Percentiles rank a stretch among this genome's conserved stretches.
These are phyloP conservation scores for Clivina fossor DNA, from an alignment of 2,888 invertebrate species.

Conservation along the genomic window DNA sequence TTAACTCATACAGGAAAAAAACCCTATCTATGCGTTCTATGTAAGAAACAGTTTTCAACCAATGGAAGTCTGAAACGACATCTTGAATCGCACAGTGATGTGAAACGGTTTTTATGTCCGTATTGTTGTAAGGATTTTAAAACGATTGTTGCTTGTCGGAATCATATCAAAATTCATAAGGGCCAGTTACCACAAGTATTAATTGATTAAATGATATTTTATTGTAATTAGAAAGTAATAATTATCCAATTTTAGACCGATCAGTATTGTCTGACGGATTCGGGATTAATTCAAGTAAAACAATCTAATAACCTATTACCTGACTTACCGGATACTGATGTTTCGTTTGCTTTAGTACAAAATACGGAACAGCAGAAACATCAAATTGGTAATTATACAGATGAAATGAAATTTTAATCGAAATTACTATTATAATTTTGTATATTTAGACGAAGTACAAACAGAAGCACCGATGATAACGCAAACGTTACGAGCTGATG, in stretches of 20 bases:
- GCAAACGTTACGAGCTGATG: constrained; percentile 50
- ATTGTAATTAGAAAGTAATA: too few species aligned
- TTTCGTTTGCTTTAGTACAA: constrained; percentile 32
- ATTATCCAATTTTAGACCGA: too few species aligned
- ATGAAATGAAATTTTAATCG: neutral
- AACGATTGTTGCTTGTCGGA: constrained; percentile 61
- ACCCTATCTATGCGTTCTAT: constrained; percentile 49
- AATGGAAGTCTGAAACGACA: constrained; percentile 50
- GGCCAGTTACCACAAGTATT: too few species aligned
- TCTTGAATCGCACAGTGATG: constrained; percentile 49
- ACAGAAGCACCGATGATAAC: constrained; percentile 43
- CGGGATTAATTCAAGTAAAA: constrained; percentile 8
- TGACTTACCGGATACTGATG: constrained; percentile 36
- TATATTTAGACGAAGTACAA: constrained; percentile 37
- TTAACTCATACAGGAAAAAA: constrained; percentile 49
- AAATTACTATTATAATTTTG: constrained; percentile 4
- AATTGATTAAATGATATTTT: too few species aligned
- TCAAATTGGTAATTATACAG: constrained; percentile 3
- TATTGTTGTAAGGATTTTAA: constrained; percentile 64
- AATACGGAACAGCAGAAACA: constrained; percentile 8
- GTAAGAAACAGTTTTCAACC: constrained; percentile 50
- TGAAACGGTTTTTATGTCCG: constrained; percentile 60
- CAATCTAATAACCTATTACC: constrained; percentile 17
- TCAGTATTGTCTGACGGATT: too few species aligned
- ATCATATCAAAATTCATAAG: constrained; percentile 65